phyloP scores from a whole-genome alignment of 2,113 vertebrate species.

The Lophura nycthemera region DNA sequence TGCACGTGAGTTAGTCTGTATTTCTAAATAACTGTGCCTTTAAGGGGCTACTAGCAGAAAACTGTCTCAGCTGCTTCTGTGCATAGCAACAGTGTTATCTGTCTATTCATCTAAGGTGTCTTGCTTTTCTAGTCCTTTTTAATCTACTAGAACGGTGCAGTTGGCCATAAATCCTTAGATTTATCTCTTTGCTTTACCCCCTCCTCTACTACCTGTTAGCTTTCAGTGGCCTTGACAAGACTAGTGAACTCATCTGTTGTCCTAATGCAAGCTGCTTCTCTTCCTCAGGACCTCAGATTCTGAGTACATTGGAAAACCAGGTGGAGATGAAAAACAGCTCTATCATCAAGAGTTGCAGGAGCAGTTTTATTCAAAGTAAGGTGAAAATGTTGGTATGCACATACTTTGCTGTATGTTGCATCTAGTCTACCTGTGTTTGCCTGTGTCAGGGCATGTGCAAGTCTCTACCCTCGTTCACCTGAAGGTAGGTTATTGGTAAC shows the following conservation, averaged over 20 bases:
- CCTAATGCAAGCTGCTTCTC: neutral
- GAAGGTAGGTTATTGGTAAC: neutral
- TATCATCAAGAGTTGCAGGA: neutral
- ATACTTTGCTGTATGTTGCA: neutral
- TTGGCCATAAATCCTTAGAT: neutral
- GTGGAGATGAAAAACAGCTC: neutral
- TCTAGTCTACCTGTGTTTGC: neutral
- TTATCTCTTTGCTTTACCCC: neutral
- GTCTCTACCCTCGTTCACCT: neutral
- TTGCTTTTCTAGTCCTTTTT: neutral
- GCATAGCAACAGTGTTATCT: constrained; percentile 31
- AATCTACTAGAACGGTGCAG: neutral
- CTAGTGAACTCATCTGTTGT: neutral
- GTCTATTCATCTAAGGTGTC: neutral
- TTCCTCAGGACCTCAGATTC: neutral
- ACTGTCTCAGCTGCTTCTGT: neutral
- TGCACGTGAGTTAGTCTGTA: neutral
- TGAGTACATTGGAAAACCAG: neutral
- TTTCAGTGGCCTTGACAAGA: neutral
- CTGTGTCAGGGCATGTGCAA: neutral
- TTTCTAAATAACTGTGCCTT: constrained; percentile 5
- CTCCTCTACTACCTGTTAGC: neutral
- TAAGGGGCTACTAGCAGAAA: neutral
- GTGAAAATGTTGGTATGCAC: neutral
- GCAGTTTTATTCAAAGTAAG: neutral